Base-by-base conservation (phyloP, 1,140 invertebrate genomes). In the Penaeus japonicus region DNA sequence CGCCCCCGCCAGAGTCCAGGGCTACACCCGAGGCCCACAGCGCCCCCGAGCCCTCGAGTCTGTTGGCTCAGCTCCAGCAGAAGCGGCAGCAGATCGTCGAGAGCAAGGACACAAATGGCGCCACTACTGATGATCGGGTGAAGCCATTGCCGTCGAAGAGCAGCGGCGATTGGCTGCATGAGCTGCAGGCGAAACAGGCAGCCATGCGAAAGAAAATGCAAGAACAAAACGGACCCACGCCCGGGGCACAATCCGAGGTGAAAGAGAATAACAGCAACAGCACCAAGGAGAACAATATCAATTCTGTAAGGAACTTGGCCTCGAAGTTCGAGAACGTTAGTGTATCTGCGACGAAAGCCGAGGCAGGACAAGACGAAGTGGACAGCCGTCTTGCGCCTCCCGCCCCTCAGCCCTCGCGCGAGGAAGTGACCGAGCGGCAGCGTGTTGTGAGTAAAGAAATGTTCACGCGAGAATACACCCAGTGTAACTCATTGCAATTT, bases 41-140 rank as follows among this genome's bases (percentile, higher is more conserved):
- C 12, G 77, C 39, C 54, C 54, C 57, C 39, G 82, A 85, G 85
- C 92, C 94, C 22, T 95, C 93, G 62, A 94, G 93, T 91, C 92
- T 97, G 65, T 91, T 97, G 57, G 94, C 95, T 4, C 95, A 97
- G 91, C 92, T 97, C 54, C 96, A 96, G 92, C 94, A 95, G 91
- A 97, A 96, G 92, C 92, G 96, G 83, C 94, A 95, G 90, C 94
- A 96, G 92, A 95, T 96, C 84, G 92, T 96, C 59, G 90, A 90
- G 70, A 87, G 73, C 62, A 83, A 90, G 55, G 90, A 93, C 39
- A 87, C 32, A 27, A 87, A 30, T 65, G 85, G 87, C 32, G 57
- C 87, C 57, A 79, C 62, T 20, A 90, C 75, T 62, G 86, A 90
- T 78, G 89, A 91, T 78, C 82, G 90, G 57, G 84, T 89, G 30